These are phyloP conservation scores for Microchirus variegatus DNA, from an alignment of 2,797 vertebrate genomes.

Conservation along the genomic window DNA sequence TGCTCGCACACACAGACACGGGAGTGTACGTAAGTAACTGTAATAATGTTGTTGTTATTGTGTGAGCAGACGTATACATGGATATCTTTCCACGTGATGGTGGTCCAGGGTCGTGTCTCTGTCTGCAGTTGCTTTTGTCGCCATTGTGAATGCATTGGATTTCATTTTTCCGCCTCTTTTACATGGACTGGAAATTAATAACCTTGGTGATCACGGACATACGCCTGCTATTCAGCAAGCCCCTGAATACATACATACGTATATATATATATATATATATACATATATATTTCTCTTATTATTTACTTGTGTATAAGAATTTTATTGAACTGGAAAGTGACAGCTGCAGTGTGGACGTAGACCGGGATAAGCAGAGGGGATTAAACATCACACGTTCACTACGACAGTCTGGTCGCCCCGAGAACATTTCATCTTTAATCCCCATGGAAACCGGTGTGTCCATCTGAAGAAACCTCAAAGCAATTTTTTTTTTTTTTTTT, in stretches of 20 bases:
- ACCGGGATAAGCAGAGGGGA: constrained; percentile 16
- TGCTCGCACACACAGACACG: neutral
- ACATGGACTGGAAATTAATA: neutral
- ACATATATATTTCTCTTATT: neutral
- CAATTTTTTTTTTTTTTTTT: too few species aligned
- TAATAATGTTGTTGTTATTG: too few species aligned
- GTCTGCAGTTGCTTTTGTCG: neutral
- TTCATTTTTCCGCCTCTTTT: constrained; percentile 11
- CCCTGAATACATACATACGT: too few species aligned
- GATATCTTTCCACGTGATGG: neutral
- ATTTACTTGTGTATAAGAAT: neutral
- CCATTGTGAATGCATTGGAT: neutral
- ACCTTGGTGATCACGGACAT: neutral
- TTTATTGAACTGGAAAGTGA: neutral
- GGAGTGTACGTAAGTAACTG: too few species aligned
- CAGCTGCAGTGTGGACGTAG: constrained; percentile 12
- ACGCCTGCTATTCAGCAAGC: neutral
- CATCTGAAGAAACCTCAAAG: constrained; percentile 11
- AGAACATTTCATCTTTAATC: constrained; percentile 18
- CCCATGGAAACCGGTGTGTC: constrained; percentile 5
- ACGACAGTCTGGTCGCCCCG: constrained; percentile 3
- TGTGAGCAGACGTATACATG: neutral
- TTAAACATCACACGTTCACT: constrained; percentile 20
- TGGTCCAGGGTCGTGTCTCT: neutral
- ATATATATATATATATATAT: too few species aligned